A percentile compares a stretch with the other conserved stretches of the same genome.
Evolutionary conservation across 1,140 invertebrate species (phyloP).

Genomic region (Araneus ventricosus): DNA sequence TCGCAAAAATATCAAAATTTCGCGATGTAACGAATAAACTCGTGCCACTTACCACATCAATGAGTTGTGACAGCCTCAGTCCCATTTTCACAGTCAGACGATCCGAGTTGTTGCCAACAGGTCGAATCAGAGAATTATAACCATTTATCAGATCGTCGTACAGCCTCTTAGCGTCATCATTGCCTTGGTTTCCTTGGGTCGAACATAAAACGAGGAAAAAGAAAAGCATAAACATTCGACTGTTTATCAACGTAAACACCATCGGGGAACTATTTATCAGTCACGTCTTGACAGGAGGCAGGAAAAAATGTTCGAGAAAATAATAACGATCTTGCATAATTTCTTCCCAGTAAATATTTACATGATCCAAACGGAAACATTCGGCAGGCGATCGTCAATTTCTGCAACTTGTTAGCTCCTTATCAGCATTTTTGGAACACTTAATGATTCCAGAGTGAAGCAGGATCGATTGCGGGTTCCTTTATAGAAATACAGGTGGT

Average conservation of each 20-base stretch:
- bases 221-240: slow-evolving; percentile 36
- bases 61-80: slow-evolving; percentile 96
- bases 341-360: neutral
- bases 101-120: slow-evolving; percentile 97
- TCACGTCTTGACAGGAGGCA: neutral
- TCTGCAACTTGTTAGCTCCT: neutral
- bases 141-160: slow-evolving; percentile 97
- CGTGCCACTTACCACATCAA: slow-evolving; percentile 93
- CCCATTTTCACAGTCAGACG: slow-evolving; percentile 97
- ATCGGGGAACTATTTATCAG: neutral
- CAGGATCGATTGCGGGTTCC: neutral
- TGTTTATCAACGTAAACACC: neutral
- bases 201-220: slow-evolving; percentile 17
- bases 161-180: slow-evolving; percentile 91
- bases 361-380: neutral
- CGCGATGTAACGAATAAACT: neutral
- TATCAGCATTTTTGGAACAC: neutral
- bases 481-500: neutral
- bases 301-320: neutral
- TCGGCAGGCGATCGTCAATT: neutral
- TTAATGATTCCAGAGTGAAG: neutral
- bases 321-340: neutral
- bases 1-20: neutral
- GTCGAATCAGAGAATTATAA: slow-evolving; percentile 98
- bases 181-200: slow-evolving; percentile 33